Percentiles rank a stretch among this genome's conserved stretches.
These are phyloP conservation scores for Conger conger DNA, from an alignment of 2,113 vertebrate species.

Conservation along the genomic window DNA sequence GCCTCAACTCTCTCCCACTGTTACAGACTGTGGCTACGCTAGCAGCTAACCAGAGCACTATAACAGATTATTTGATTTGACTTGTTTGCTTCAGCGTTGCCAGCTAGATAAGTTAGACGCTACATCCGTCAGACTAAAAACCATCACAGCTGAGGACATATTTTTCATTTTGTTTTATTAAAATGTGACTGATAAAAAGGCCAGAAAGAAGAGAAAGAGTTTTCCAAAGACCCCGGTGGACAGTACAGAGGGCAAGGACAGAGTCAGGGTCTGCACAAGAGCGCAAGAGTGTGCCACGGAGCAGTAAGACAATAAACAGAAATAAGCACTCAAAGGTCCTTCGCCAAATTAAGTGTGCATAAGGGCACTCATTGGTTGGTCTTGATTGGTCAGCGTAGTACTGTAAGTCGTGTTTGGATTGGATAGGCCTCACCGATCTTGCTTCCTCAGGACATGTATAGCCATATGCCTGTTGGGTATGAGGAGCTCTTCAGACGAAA, in stretches of 20 bases:
- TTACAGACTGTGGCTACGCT: not conserved
- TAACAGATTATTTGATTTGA: not conserved
- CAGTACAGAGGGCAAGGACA: not conserved
- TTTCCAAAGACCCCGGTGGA: not conserved
- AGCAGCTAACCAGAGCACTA: not conserved
- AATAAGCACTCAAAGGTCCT: not conserved
- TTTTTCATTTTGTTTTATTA: not conserved
- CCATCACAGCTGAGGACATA: not conserved
- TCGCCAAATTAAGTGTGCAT: not conserved
- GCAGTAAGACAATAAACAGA: not conserved
- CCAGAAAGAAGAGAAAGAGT: not conserved
- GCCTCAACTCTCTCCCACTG: constrained; percentile 36
- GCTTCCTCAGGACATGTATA: constrained; percentile 78
- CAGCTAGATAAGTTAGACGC: not conserved
- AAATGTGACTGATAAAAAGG: not conserved
- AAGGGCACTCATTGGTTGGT: not conserved
- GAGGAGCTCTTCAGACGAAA: constrained; percentile 88
- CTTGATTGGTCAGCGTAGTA: not conserved
- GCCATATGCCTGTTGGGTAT: constrained; percentile 82
- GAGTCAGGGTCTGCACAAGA: not conserved
- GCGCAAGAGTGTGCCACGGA: not conserved
- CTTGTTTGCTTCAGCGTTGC: too few relatives aligned
- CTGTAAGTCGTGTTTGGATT: not conserved
- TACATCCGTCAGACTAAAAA: not conserved
- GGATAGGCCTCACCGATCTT: not conserved